Percentiles rank a stretch among this genome's conserved stretches.
Evolutionary conservation across 2,888 invertebrate species (phyloP).

Genomic region (Drosophila demipolita): DNA sequence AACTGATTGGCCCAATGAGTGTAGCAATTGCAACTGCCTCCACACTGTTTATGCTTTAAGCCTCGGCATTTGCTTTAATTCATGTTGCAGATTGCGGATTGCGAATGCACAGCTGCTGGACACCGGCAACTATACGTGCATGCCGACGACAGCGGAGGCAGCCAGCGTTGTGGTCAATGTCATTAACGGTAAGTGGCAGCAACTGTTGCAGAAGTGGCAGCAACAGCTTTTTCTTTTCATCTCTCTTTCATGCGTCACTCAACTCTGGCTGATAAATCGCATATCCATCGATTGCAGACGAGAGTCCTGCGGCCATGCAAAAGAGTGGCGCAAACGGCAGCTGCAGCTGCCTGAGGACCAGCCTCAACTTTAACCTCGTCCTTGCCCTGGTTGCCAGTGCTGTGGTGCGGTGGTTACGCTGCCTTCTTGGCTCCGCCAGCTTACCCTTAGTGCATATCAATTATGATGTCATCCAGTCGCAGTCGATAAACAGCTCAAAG

Average conservation of each 20-base stretch:
- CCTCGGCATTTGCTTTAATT: constrained; percentile 43
- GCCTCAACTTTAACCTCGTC: constrained; percentile 45
- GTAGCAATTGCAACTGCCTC: constrained; percentile 3
- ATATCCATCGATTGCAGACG: constrained; percentile 65
- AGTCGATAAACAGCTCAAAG: constrained; percentile 29
- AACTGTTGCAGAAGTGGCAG: neutral
- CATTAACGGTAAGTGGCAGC: constrained; percentile 90
- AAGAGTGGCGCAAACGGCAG: constrained; percentile 68
- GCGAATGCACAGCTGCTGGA: constrained; percentile 90
- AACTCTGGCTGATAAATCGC: neutral
- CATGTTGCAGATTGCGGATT: constrained; percentile 87
- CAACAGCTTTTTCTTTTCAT: neutral
- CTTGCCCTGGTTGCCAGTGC: constrained; percentile 64
- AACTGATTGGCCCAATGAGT: constrained; percentile 48
- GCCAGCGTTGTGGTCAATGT: constrained; percentile 95
- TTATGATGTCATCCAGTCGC: constrained; percentile 57
- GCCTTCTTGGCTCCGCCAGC: constrained; percentile 33
- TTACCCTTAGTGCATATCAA: constrained; percentile 70
- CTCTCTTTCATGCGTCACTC: neutral
- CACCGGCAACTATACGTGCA: constrained; percentile 95
- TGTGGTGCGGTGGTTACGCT: constrained; percentile 67
- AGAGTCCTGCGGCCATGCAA: constrained; percentile 84
- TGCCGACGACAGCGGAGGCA: constrained; percentile 93
- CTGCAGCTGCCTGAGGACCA: constrained; percentile 38
- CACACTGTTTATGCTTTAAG: constrained; percentile 39